phyloP scores from a whole-genome alignment of 2,888 invertebrate genomes.

The Eilema depressum region DNA sequence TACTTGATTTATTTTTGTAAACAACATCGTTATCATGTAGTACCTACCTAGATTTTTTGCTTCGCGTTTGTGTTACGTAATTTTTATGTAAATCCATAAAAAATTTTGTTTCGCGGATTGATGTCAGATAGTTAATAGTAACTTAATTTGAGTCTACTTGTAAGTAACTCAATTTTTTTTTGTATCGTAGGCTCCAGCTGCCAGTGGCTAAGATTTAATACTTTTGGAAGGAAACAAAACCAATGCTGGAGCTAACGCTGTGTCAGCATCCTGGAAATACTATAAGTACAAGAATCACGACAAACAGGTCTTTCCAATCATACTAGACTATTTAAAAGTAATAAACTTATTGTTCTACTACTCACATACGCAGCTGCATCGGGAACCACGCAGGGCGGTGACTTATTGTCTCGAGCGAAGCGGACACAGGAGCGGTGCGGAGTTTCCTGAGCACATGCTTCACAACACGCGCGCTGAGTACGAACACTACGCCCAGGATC shows the following conservation, averaged over 20 bases:
- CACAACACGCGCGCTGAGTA: slow-evolving; percentile 65
- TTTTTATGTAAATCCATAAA: no score
- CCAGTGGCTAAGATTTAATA: no score
- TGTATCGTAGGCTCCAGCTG: no score
- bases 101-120: no score
- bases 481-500: slow-evolving; percentile 64
- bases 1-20: no score
- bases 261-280: background rate
- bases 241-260: no score
- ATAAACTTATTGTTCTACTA: slow-evolving; percentile 48
- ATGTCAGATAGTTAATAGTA: no score
- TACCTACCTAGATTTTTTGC: background rate
- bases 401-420: slow-evolving; percentile 66
- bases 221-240: no score
- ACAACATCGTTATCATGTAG: background rate
- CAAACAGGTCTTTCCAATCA: background rate
- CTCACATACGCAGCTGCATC: slow-evolving; percentile 70
- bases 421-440: slow-evolving; percentile 69
- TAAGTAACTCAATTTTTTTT: no score
- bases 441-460: slow-evolving; percentile 72
- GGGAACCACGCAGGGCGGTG: slow-evolving; percentile 74
- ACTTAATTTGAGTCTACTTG: no score
- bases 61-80: no score
- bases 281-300: background rate
- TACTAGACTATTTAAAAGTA: background rate